phyloP scores from a whole-genome alignment of 2,797 vertebrate species.

The Mycteria americana region DNA sequence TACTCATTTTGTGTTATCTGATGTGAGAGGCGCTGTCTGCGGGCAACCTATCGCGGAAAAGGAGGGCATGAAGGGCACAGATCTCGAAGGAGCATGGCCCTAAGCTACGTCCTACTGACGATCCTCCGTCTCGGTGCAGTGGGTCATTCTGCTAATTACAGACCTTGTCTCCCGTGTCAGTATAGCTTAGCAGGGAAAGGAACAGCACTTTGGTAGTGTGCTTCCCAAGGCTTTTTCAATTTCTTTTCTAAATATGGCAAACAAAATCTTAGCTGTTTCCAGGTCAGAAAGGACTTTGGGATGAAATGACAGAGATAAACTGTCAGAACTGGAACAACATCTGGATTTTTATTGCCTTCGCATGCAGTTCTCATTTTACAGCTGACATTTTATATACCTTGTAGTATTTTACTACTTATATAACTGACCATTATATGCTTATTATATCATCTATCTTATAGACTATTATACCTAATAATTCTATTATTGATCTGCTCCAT shows the following conservation, averaged over 20 bases:
- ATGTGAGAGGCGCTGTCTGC: slow-evolving; percentile 35
- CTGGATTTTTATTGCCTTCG: neutral
- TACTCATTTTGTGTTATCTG: neutral
- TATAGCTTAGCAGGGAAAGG: slow-evolving; percentile 17
- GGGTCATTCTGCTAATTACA: slow-evolving; percentile 41
- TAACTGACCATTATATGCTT: neutral
- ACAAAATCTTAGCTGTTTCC: neutral
- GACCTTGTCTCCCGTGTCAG: slow-evolving; percentile 29
- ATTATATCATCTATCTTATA: neutral
- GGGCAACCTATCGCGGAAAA: neutral
- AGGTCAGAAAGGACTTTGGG: neutral
- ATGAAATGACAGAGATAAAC: neutral
- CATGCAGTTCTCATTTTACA: neutral
- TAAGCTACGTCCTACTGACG: neutral
- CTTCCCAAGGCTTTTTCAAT: slow-evolving; percentile 32
- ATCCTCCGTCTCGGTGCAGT: neutral
- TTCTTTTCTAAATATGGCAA: neutral
- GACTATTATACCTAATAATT: neutral
- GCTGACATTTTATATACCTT: neutral
- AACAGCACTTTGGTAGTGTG: neutral
- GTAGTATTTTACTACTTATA: neutral
- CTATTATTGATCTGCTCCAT: neutral
- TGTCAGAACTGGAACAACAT: neutral
- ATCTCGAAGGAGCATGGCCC: neutral
- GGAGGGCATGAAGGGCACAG: slow-evolving; percentile 4